Evolutionary conservation across 2,113 vertebrate species (phyloP).

Genomic region (Puma concolor): DNA sequence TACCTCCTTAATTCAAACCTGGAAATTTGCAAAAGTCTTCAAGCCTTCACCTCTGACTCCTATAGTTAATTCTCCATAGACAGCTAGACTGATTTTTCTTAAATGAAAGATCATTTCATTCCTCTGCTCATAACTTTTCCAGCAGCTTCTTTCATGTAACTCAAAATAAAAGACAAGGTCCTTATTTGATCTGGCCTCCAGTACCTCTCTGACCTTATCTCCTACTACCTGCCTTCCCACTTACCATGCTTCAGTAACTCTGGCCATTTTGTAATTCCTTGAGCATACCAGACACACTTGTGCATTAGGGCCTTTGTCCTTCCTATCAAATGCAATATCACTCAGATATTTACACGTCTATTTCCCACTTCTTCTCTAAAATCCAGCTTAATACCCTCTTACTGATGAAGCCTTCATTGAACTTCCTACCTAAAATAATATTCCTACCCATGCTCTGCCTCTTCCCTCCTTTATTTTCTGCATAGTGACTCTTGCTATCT

Average conservation of each 20-base stretch:
- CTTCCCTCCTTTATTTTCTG: not conserved
- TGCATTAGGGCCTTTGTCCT: not conserved
- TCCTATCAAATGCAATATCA: not conserved
- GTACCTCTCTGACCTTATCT: not conserved
- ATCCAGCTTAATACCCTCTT: not conserved
- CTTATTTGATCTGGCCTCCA: not conserved
- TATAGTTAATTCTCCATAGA: not conserved
- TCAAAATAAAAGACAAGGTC: not conserved
- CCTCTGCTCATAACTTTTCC: not conserved
- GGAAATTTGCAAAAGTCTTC: not conserved
- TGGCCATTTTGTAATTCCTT: not conserved
- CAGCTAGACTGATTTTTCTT: not conserved
- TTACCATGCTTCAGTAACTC: not conserved
- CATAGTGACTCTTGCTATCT: not conserved
- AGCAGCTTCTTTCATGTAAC: not conserved
- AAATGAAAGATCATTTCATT: not conserved
- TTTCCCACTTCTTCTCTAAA: not conserved
- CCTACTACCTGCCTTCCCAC: not conserved
- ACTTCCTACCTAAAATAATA: not conserved
- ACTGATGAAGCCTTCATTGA: not conserved
- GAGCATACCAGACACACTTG: not conserved
- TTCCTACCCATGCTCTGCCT: no score
- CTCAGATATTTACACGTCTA: not conserved
- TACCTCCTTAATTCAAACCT: not conserved
- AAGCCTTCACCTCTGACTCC: not conserved